Percentiles rank a stretch among this genome's conserved stretches.
phyloP scores from a whole-genome alignment of 2,888 invertebrate genomes.

The Xestia xanthographa region DNA sequence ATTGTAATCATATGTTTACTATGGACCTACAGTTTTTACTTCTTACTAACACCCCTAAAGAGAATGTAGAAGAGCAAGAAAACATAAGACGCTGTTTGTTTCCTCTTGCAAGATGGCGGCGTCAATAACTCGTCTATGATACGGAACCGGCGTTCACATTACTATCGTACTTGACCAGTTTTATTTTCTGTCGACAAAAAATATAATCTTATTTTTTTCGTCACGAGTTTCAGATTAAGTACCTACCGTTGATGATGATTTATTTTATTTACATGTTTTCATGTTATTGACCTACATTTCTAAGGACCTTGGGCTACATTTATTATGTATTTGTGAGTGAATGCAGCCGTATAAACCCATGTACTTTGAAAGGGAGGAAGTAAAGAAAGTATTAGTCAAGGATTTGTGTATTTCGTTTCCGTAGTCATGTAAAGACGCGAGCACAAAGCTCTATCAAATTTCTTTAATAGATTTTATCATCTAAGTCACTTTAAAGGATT shows the following conservation, averaged over 20 bases:
- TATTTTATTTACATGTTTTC: constrained; percentile 38
- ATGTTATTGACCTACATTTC: constrained; percentile 30
- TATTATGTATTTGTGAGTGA: constrained; percentile 22
- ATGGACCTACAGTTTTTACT: not conserved
- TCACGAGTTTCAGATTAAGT: constrained; percentile 33
- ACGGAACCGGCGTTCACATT: constrained; percentile 17
- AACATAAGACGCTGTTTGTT: not conserved
- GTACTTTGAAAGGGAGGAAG: not conserved
- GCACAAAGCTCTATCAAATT: no score
- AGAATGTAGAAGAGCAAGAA: no score
- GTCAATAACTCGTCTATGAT: not conserved
- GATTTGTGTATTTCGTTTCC: not conserved
- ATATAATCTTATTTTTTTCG: constrained; percentile 44
- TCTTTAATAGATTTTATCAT: no score
- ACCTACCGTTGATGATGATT: constrained; percentile 27
- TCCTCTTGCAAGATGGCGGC: not conserved
- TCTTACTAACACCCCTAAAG: not conserved
- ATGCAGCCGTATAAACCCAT: not conserved
- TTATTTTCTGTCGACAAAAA: constrained; percentile 16
- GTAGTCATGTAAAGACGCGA: no score
- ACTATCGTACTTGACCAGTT: not conserved
- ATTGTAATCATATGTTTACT: no score
- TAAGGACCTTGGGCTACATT: not conserved
- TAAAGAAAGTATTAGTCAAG: not conserved
- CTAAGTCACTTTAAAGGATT: no score